phyloP scores from a whole-genome alignment of 2,888 invertebrate species.

The Lasioglossum villosulum region DNA sequence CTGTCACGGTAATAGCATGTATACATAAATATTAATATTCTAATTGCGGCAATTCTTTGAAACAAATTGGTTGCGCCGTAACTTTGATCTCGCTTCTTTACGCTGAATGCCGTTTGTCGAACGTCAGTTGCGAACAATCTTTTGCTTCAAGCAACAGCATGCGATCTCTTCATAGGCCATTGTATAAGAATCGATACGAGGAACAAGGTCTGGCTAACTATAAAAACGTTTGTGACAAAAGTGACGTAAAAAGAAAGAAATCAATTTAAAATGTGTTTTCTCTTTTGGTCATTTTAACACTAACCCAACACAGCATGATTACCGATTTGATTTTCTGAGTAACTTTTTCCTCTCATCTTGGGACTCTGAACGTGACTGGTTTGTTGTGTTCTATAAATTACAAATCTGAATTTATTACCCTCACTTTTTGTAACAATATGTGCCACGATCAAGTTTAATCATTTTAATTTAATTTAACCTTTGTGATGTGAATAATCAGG shows the following conservation, averaged over 20 bases:
- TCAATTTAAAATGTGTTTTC: no score
- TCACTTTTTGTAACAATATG: no score
- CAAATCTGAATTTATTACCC: no score
- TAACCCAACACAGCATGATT: no score
- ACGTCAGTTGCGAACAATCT: neutral
- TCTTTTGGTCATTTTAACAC: no score
- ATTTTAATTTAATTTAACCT: no score
- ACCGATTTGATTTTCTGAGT: no score
- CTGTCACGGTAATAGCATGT: neutral
- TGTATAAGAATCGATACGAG: neutral
- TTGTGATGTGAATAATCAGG: neutral
- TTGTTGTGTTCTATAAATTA: no score
- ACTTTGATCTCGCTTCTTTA: neutral
- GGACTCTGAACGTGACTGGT: no score
- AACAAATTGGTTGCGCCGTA: neutral
- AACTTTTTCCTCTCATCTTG: no score
- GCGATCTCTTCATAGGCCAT: neutral
- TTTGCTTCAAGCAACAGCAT: neutral
- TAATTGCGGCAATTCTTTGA: neutral
- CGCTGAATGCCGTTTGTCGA: neutral
- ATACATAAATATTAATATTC: slow-evolving; percentile 13
- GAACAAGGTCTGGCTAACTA: neutral
- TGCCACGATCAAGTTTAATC: no score
- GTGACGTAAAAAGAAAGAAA: no score
- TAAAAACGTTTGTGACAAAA: neutral